Evolutionary conservation across 2,113 vertebrate genomes (phyloP), one percentile per base, ranked within the genome.

Genomic region (Suricata suricatta): DNA sequence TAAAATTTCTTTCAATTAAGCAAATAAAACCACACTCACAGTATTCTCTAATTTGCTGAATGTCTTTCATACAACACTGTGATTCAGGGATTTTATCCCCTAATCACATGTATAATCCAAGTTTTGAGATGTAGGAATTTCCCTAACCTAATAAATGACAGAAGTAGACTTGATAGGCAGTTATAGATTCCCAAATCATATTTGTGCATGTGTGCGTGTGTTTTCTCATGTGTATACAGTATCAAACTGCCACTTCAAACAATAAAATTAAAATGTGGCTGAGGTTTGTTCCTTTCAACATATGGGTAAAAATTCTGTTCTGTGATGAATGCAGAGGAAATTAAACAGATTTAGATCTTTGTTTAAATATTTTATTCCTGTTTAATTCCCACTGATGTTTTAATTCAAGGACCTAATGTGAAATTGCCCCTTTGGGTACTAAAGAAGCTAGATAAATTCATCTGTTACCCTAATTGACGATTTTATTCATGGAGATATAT

Each of bases 321-420:
- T 25, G 6, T 52, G 27, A 69, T 47, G 17, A 35, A 66, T 7
- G 23, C 25, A 52, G 3, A 86, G 63, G 79, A 94, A 88, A 90
- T 86, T 90, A 81, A 88, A 35, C 14, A 94, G 12, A 87, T 87
- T 96, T 72, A 50, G 41, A 72, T 89, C 74, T 82, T 82, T 95
- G 33, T 93, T 97, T 92, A 79, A 84, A 27, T 64, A 0, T 11
- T 35, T 69, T 14, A 64, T 90, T 7, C 8, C 16, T 83, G 47
- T 97, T 95, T 97, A 83, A 90, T 83, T 92, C 33, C 29, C 44
- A 66, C 0, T 68, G 31, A 96, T 88, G 54, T 84, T 93, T 93
- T 80, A 87, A 93, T 79, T 87, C 52, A 7, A n/a, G 21, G 1
- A 9, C 44, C 69, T 88, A 79, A 79, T 47, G 21, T 83, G 54